Base-by-base conservation (phyloP, 2,113 vertebrate genomes). In the Oophaga pumilio region DNA sequence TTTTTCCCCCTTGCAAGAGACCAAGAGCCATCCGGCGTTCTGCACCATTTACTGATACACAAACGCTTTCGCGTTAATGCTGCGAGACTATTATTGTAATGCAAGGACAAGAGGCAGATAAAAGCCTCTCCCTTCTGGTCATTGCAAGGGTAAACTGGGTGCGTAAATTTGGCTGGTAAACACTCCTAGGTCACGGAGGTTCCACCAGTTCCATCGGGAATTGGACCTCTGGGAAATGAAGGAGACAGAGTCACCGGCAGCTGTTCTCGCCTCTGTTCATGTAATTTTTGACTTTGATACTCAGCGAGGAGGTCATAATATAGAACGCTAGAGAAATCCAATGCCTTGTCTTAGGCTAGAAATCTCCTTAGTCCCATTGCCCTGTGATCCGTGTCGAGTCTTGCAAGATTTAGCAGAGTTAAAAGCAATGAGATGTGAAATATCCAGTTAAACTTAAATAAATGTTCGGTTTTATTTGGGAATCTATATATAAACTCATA, bases 141-240 rank as follows among this genome's bases (percentile, higher is more conserved):
- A 95, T 91, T 91, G 92, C 96, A 98, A 97, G 97, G 97, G 95
- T 96, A 91, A 95, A 96, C 93, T 95, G 95, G 95, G 95, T 95
- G 95, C 91, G 90, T 85, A 87, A 17, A 85, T 4, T 12, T 89
- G 84, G 91, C 91, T 90, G 91, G 85, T 86, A 60, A 76, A 28
- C 69, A 28, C 80, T 90, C 66, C 91, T 92, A 91, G 90, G 90
- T 85, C 91, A 90, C 89, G 79, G 90, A 91, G 86, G 93, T 94
- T 93, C 50, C 92, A 91, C 91, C 91, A 89, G 89, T 88, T 92
- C 92, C 92, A 93, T 88, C 89, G 53, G 71, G 91, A 92, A 71
- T 60, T 50, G 89, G 89, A 89, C 90, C 92, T 57, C 87, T 84
- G 92, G 93, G 92, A 93, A 90, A 90, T 91, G 88, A 89, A 84